Conservation (phyloP, 2,888 invertebrate genomes). For the Stenichneumon culpator region DNA sequence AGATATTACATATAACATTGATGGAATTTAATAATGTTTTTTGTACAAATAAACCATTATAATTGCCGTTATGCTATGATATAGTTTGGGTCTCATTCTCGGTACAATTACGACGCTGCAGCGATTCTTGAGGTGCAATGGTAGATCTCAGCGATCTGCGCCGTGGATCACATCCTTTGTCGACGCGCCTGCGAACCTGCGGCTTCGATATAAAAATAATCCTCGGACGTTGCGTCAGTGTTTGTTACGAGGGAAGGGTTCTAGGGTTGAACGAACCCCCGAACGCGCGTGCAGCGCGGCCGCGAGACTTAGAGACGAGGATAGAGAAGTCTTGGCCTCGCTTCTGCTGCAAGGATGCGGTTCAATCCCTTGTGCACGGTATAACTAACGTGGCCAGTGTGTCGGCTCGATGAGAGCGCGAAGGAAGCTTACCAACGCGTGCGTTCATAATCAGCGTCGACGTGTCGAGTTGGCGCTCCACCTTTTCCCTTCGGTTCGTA, state of each 20-base stretch:
- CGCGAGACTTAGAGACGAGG: constrained; percentile 54
- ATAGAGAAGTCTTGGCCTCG: constrained; percentile 57
- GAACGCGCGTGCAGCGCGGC: constrained; percentile 54
- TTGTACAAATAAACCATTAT: no score
- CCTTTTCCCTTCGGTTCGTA: constrained; percentile 68
- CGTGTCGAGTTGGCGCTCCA: constrained; percentile 77
- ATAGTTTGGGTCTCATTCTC: no score
- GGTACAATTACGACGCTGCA: no score
- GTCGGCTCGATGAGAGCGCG: constrained; percentile 50
- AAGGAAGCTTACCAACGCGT: constrained; percentile 73
- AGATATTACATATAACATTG: no score
- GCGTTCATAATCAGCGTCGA: constrained; percentile 80
- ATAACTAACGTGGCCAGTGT: constrained; percentile 26
- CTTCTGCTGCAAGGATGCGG: constrained; percentile 69
- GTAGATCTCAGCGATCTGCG: no score
- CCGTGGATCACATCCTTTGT: constrained; percentile 4
- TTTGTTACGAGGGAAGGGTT: constrained; percentile 60
- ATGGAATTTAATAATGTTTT: no score
- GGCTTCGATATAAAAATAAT: constrained; percentile 58
- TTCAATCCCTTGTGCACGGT: constrained; percentile 33
- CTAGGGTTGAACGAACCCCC: constrained; percentile 67
- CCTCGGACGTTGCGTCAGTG: constrained; percentile 74
- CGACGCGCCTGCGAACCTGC: constrained; percentile 43
- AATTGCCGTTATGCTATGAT: no score
- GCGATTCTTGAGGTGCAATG: no score